Conservation (phyloP, 1,140 invertebrate species). For the Musca domestica region DNA sequence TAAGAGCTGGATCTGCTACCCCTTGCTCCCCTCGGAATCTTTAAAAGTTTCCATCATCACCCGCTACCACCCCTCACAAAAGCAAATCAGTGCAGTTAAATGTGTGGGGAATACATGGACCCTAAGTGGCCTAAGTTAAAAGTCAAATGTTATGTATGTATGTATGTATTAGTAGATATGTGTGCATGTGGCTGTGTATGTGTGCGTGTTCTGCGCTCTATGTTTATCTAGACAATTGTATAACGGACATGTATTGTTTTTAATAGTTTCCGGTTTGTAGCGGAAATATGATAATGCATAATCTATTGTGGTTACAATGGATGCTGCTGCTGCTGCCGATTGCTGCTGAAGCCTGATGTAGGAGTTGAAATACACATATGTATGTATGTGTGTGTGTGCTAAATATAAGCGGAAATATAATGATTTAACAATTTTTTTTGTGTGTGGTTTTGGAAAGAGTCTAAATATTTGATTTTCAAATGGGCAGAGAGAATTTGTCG, state of each 20-base stretch:
- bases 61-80: too few species aligned
- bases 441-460: background rate
- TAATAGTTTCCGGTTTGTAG: slow-evolving; percentile 19
- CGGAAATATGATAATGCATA: slow-evolving; percentile 22
- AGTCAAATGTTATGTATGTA: too few species aligned
- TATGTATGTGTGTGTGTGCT: background rate
- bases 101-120: too few species aligned
- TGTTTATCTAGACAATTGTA: background rate
- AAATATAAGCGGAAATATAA: background rate
- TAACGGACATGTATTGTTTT: background rate
- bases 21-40: too few species aligned
- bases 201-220: background rate
- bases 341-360: background rate
- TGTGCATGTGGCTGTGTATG: background rate
- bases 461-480: too few species aligned
- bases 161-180: background rate
- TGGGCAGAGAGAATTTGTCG: too few species aligned
- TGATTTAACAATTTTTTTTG: slow-evolving; percentile 8
- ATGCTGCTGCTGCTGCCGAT: too few species aligned
- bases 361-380: background rate
- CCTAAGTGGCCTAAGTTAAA: too few species aligned
- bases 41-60: too few species aligned
- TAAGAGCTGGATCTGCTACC: too few species aligned
- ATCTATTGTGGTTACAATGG: slow-evolving; percentile 11
- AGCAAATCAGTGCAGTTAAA: too few species aligned